Percentiles rank a stretch among this genome's conserved stretches.
Conservation (phyloP, 2,888 invertebrate species). For the Perdita meconis region DNA sequence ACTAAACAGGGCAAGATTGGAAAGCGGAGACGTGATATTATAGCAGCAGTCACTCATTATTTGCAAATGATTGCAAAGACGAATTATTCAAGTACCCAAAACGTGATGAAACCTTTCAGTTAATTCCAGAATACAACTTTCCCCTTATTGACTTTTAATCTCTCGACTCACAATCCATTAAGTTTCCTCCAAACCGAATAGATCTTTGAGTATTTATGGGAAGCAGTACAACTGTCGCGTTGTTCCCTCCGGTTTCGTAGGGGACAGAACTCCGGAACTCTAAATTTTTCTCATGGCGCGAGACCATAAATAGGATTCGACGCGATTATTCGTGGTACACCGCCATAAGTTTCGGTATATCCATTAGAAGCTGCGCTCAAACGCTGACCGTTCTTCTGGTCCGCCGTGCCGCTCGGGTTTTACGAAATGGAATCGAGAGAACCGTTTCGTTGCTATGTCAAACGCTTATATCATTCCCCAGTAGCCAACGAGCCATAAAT, state of each 20-base stretch:
- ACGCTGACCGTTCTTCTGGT: not conserved
- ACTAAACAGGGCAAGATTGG: too few species aligned
- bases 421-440: conserved; percentile 32
- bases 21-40: too few species aligned
- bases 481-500: conserved; percentile 38
- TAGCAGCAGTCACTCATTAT: too few species aligned
- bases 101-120: too few species aligned
- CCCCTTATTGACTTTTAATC: too few species aligned
- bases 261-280: not conserved
- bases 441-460: conserved; percentile 16
- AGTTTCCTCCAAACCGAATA: too few species aligned
- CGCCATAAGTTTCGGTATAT: not conserved
- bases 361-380: not conserved
- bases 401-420: conserved; percentile 21
- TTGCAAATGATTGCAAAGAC: too few species aligned
- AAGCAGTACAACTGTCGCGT: not conserved
- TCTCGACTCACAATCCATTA: too few species aligned
- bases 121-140: too few species aligned
- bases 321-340: not conserved
- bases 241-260: not conserved
- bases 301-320: conserved; percentile 5
- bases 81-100: too few species aligned
- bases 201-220: too few species aligned
- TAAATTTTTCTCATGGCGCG: not conserved
- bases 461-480: conserved; percentile 22